phyloP scores from a whole-genome alignment of 2,113 vertebrate species.

The Stegostoma tigrinum region DNA sequence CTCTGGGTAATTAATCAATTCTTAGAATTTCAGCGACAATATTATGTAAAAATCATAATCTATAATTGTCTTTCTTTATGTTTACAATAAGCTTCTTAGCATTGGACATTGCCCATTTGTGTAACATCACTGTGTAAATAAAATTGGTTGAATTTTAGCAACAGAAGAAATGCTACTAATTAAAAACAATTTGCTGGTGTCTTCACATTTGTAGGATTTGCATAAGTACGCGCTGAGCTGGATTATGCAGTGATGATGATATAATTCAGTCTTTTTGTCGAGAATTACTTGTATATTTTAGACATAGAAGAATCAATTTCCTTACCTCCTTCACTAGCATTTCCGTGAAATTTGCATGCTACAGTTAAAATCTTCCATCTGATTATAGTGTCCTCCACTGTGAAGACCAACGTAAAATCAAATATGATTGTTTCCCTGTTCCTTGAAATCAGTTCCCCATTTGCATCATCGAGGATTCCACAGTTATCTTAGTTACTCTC shows the following conservation, averaged over 20 bases:
- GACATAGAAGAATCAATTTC: background rate
- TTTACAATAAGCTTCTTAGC: background rate
- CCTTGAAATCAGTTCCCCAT: no score
- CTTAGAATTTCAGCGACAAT: background rate
- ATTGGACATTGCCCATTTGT: background rate
- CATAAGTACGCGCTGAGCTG: background rate
- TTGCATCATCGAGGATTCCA: no score
- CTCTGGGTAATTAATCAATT: constrained; percentile 8
- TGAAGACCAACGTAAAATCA: no score
- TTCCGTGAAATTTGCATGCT: no score
- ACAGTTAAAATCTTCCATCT: background rate
- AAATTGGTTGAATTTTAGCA: background rate
- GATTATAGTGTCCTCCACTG: background rate
- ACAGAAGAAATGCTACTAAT: background rate
- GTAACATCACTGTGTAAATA: background rate
- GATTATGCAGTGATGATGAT: background rate
- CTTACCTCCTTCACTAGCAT: no score
- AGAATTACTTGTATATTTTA: background rate
- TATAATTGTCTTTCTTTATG: background rate
- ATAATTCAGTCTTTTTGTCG: background rate
- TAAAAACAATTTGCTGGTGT: background rate
- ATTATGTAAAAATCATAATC: background rate
- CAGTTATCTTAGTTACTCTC: no score
- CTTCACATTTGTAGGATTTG: background rate
- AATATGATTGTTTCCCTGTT: no score